Conservation (phyloP, 2,113 vertebrate genomes). For the Stegostoma tigrinum region DNA sequence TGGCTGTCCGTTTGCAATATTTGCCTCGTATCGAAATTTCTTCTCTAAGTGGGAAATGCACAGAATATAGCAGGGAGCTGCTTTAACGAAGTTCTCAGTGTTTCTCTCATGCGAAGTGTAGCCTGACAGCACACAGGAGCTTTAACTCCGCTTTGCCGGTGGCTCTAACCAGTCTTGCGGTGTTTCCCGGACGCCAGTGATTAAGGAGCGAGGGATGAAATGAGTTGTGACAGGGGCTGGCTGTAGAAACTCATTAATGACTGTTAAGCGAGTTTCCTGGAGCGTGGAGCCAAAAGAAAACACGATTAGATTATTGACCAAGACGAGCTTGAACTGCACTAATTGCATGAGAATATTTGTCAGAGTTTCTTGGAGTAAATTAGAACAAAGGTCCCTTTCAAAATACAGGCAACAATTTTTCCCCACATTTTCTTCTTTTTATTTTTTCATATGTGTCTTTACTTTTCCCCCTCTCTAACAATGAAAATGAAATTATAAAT, state of each 20-base stretch:
- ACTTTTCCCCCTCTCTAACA: not conserved
- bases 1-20: not conserved
- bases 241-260: slow-evolving; percentile 22
- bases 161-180: not conserved
- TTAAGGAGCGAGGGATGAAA: not conserved
- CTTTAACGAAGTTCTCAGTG: not conserved
- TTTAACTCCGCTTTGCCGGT: not conserved
- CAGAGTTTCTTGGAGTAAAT: not conserved
- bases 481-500: not conserved
- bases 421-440: too few species aligned
- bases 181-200: not conserved
- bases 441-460: too few species aligned
- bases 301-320: slow-evolving; percentile 24
- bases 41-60: not conserved
- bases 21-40: not conserved
- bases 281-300: not conserved
- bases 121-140: not conserved
- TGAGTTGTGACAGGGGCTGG: slow-evolving; percentile 8
- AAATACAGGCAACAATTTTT: not conserved
- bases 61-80: not conserved
- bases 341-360: slow-evolving; percentile 29
- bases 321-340: not conserved
- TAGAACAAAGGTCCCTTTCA: not conserved
- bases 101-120: not conserved
- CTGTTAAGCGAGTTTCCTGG: slow-evolving; percentile 23